Conservation (phyloP, 2,797 vertebrate genomes). For the Acanthiza pusilla region DNA sequence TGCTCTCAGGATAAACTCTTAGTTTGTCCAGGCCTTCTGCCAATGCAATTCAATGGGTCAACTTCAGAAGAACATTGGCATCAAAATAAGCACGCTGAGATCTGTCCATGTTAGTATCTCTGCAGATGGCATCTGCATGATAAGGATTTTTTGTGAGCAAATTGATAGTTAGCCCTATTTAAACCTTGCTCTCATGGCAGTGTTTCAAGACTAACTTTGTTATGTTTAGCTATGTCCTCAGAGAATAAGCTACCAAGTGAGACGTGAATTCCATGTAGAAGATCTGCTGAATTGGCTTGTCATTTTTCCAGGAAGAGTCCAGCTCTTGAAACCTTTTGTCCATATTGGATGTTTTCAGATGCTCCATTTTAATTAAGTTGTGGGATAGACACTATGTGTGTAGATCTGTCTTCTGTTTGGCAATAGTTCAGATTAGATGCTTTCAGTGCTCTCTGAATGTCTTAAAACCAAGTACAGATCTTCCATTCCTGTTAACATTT, state of each 20-base stretch:
- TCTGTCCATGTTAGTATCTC: neutral
- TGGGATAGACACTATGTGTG: neutral
- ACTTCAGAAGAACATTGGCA: neutral
- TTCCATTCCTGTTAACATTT: neutral
- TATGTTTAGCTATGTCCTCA: neutral
- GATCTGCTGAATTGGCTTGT: neutral
- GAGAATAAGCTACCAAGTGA: neutral
- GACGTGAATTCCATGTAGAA: neutral
- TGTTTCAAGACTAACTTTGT: neutral
- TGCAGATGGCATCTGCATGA: neutral
- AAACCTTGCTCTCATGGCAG: neutral
- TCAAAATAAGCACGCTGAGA: neutral
- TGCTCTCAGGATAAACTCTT: neutral
- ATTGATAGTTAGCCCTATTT: neutral
- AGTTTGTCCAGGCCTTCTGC: neutral
- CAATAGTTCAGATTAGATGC: neutral
- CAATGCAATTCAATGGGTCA: neutral
- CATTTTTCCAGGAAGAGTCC: neutral
- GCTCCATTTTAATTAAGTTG: neutral
- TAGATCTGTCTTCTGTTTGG: neutral
- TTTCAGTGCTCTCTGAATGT: neutral
- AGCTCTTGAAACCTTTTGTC: neutral
- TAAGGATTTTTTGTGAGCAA: neutral
- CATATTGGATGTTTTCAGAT: neutral
- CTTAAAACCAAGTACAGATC: neutral